phyloP scores from a whole-genome alignment of 2,888 invertebrate genomes.

The Macrophya alboannulata region DNA sequence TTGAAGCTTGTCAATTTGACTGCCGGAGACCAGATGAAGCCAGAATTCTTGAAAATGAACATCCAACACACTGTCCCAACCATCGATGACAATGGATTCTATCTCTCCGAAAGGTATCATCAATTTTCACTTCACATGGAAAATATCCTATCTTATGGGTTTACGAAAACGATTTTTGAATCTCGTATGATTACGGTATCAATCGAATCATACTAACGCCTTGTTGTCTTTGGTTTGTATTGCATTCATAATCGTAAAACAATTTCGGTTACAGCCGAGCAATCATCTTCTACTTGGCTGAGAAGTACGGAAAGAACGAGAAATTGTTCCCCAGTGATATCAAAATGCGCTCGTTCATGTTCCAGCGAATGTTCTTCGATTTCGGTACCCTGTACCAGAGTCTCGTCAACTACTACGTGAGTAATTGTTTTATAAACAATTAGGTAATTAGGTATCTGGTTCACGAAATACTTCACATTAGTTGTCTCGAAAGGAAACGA shows the following conservation, averaged over 20 bases:
- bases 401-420: constrained; percentile 88
- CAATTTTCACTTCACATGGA: constrained; percentile 30
- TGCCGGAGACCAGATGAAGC: constrained; percentile 84
- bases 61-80: constrained; percentile 93
- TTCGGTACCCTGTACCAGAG: constrained; percentile 88
- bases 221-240: background rate
- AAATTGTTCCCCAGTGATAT: constrained; percentile 87
- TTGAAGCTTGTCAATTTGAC: constrained; percentile 83
- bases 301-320: constrained; percentile 89
- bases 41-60: constrained; percentile 87
- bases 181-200: background rate
- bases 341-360: constrained; percentile 87
- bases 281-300: constrained; percentile 88
- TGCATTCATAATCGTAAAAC: background rate
- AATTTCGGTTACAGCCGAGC: constrained; percentile 82
- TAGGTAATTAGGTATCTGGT: too few relatives aligned
- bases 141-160: background rate
- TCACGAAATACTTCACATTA: background rate
- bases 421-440: constrained; percentile 71
- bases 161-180: background rate
- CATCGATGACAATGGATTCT: constrained; percentile 89
- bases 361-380: constrained; percentile 90
- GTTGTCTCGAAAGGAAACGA: background rate
- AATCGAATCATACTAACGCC: background rate
- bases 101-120: constrained; percentile 86